A percentile compares a stretch with the other conserved stretches of the same genome.
Evolutionary conservation across 2,888 invertebrate genomes (phyloP).

Genomic region (Acanthosepion lycidas): DNA sequence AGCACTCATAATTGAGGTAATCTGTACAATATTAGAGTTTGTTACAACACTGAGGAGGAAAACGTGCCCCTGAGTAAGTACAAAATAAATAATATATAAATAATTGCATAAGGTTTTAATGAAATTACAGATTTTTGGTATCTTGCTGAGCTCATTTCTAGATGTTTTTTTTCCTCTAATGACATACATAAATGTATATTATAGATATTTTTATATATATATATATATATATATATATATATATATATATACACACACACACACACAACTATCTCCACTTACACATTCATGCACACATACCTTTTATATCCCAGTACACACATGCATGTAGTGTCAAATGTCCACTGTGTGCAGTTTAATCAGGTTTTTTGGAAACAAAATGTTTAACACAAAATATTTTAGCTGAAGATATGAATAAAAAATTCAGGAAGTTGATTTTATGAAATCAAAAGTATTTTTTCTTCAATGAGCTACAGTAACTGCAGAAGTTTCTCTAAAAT

Average conservation of each 20-base stretch:
- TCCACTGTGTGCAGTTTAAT: conserved; percentile 35
- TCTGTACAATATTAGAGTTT: conserved; percentile 46
- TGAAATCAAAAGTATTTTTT: neutral
- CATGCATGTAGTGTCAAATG: neutral
- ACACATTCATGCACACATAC: neutral
- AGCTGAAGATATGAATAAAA: neutral
- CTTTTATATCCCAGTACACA: neutral
- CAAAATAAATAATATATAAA: conserved; percentile 46
- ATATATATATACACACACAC: neutral
- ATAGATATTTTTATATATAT: neutral
- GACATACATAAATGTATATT: conserved; percentile 39
- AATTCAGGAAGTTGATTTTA: conserved; percentile 1
- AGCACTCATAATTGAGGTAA: conserved; percentile 44
- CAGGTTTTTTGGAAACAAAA: neutral
- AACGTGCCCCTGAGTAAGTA: conserved; percentile 46
- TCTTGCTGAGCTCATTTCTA: conserved; percentile 40
- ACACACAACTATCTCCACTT: neutral
- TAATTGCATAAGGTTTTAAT: conserved; percentile 45
- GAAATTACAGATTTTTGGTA: conserved; percentile 45
- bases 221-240: neutral
- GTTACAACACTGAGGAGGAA: conserved; percentile 44
- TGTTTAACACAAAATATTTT: neutral
- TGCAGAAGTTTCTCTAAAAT: neutral
- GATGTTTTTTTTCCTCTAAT: neutral
- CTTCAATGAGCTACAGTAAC: neutral